Base-by-base conservation (phyloP, 2,888 invertebrate species). In the Allophyes oxyacanthae region DNA sequence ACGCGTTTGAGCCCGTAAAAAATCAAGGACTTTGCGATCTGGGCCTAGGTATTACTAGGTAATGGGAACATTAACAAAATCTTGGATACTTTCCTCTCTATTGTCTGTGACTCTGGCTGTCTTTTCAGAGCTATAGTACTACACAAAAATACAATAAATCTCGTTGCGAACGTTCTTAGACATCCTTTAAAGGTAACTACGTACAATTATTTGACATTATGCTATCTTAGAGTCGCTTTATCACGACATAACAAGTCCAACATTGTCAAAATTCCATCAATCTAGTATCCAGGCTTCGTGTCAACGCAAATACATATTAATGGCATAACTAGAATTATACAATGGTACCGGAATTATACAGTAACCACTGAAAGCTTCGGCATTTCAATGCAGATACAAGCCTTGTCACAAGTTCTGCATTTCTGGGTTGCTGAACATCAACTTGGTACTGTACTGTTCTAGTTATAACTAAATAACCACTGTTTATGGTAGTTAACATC, bases 301-400 rank as follows among this genome's bases (percentile, higher is more conserved):
- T 57, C 51, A 49, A 58, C 54, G 45, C 41, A 51, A 63, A 54
- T 64, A 49, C 52, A 59, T 70, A 70, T 59, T 74, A 70, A 74
- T 72, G 49, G 38, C 66, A 57, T 73, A 64, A 43, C 61, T 56
- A 41, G 37, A 25, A 55, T 54, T 70, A 68, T 63, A 72, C 53
- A 43, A 37, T 53, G 33, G 50, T 41, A 43, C 38, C 32, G 59
- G 53, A 70, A 62, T 60, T 56, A 58, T 64, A 64, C 36, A 59
- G 55, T 49, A 45, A 51, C 55, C 60, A 34, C 66, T 64, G 75
- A 66, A 68, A 58, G 55, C 67, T 64, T 70, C 40, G 58, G 64
- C 55, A 57, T 78, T 79, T 76, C 76, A 78, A 78, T 80, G 64
- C 10, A 26, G 69, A 65, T 66, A 69, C 72, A 56, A 36, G 43